phyloP scores from a whole-genome alignment of 2,888 invertebrate genomes.

The Tipula confusa region DNA sequence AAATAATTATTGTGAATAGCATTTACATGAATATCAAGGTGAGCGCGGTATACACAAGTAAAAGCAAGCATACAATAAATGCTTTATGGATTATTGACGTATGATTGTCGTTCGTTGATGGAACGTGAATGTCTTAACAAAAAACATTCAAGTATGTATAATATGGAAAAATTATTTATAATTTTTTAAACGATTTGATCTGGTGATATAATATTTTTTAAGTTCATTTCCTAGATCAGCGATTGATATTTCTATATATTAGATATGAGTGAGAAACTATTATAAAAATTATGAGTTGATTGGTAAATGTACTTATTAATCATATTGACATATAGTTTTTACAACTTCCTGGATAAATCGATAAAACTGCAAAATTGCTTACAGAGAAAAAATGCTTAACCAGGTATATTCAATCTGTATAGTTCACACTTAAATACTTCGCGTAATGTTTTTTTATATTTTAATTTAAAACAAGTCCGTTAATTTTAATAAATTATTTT shows the following conservation, averaged over 20 bases:
- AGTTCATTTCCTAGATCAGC: not conserved
- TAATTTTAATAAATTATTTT: too few relatives aligned
- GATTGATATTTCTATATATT: not conserved
- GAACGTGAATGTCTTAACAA: not conserved
- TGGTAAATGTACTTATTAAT: too few relatives aligned
- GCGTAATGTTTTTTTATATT: too few relatives aligned
- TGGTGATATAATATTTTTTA: not conserved
- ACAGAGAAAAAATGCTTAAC: too few relatives aligned
- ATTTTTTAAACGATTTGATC: not conserved
- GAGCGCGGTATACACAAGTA: not conserved
- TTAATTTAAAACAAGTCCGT: too few relatives aligned
- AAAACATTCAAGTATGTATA: not conserved
- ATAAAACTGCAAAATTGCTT: too few relatives aligned
- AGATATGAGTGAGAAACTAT: not conserved
- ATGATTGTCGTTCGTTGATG: not conserved
- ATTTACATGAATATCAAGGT: not conserved
- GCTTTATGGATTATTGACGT: not conserved
- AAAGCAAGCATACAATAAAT: too few relatives aligned
- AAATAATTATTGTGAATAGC: not conserved
- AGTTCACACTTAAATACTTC: too few relatives aligned
- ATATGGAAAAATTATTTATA: not conserved
- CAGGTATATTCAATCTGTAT: too few relatives aligned
- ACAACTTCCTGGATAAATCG: too few relatives aligned
- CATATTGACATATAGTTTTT: too few relatives aligned
- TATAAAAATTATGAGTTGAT: too few relatives aligned